Percentiles rank a stretch among this genome's conserved stretches.
These are phyloP conservation scores for Alloscopus bannaensis DNA, from an alignment of 2,888 invertebrate genomes.

Conservation along the genomic window DNA sequence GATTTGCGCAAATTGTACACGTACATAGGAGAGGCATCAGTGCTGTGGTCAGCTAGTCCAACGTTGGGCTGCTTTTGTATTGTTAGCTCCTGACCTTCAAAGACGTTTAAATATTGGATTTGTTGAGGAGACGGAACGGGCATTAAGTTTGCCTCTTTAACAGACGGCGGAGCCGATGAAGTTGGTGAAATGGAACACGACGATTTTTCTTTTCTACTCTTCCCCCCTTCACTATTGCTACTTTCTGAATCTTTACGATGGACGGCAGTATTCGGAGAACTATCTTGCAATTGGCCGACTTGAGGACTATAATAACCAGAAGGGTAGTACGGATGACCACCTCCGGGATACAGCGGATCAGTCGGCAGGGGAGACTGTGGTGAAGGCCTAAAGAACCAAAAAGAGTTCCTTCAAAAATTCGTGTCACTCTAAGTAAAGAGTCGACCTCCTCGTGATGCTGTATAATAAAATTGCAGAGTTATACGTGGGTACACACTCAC, in stretches of 20 bases:
- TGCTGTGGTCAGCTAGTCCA: conserved; percentile 72
- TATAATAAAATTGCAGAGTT: background rate
- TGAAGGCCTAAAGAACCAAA: conserved; percentile 71
- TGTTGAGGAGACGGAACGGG: conserved; percentile 97
- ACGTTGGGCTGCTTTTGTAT: conserved; percentile 95
- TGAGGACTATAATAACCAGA: conserved; percentile 73
- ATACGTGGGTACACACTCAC: no score
- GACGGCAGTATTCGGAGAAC: conserved; percentile 73
- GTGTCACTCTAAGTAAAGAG: no score
- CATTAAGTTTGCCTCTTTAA: conserved; percentile 93
- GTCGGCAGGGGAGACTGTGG: conserved; percentile 72
- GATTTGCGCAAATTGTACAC: conserved; percentile 19
- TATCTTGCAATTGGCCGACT: conserved; percentile 69
- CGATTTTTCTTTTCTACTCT: conserved; percentile 73
- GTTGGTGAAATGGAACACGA: conserved; percentile 73
- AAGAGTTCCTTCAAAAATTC: no score
- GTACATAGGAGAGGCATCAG: conserved; percentile 72
- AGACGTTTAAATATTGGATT: conserved; percentile 95
- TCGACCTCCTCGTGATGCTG: no score
- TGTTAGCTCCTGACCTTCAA: conserved; percentile 96
- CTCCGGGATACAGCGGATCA: conserved; percentile 71
- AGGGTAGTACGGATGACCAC: conserved; percentile 71
- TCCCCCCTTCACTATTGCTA: conserved; percentile 74
- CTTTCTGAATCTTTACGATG: conserved; percentile 75
- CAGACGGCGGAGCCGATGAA: conserved; percentile 75